Base-by-base conservation (phyloP, 2,797 vertebrate species). In the Phoeniculus purpureus region DNA sequence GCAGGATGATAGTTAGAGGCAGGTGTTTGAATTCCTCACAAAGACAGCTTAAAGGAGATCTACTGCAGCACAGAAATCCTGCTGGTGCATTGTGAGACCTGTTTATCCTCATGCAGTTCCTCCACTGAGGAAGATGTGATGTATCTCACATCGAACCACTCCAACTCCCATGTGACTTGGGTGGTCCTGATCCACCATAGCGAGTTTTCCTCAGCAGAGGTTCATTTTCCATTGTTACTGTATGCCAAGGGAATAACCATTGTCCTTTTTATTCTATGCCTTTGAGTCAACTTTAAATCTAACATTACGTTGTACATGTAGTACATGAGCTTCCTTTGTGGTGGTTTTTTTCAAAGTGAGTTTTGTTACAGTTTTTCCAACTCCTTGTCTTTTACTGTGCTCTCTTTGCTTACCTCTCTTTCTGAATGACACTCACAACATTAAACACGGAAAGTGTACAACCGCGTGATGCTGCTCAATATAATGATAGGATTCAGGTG, bases 401-500 rank as follows among this genome's bases (percentile, higher is more conserved):
- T 84, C 10, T 67, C 12, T 21, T 64, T 85, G 25, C 26, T 87
- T 74, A 32, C 21, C 6, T 71, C 23, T 66, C 45, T 64, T 85
- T 85, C 65, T 81, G 78, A 90, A 77, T 60, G 43, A 56, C 37
- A 80, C 70, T 86, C 13, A 9, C 25, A 59, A 34, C 78, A 59
- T 26, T 82, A 85, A 89, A 80, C 13, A 55, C 13, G 10, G 23
- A 20, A 58, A 55, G 25, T 81, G 76, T 85, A 29, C 15, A 37
- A 15, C 40, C 61, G 10, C 62, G 29, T 87, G 87, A 77, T 78
- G 68, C 45, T 61, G 37, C 21, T 55, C 51, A 37, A 59, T 75
- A 59, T 83, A 89, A 90, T 72, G 8, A 82, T 82, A 64, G 26
- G 58, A 86, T 93, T 87, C 66, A 66, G 37, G 68, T 85, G 73